Conservation (phyloP, 2,797 vertebrate genomes). For the Diplodus puntazzo region DNA sequence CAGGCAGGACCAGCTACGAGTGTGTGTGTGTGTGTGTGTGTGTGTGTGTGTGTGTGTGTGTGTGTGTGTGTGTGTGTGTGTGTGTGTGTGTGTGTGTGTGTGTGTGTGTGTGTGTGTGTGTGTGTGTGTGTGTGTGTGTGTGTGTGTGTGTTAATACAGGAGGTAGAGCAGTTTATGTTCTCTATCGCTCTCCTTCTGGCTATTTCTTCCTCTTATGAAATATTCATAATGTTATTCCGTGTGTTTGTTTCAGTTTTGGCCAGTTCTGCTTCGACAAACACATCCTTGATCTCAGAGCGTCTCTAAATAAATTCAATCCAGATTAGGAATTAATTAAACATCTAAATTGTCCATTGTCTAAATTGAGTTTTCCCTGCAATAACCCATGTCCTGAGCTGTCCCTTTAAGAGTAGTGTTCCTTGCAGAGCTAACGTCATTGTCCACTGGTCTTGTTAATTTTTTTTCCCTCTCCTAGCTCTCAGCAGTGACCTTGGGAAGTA, state of each 20-base stretch:
- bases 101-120: too few species aligned
- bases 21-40: constrained; percentile 18
- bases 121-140: too few species aligned
- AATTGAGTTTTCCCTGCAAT: constrained; percentile 25
- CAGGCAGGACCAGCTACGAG: constrained; percentile 18
- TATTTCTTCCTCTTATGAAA: constrained; percentile 52
- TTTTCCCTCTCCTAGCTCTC: constrained; percentile 59
- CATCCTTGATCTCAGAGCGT: constrained; percentile 7
- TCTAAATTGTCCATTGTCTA: constrained; percentile 6
- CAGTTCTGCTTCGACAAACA: constrained; percentile 29
- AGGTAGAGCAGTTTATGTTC: constrained; percentile 38
- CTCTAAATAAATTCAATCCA: constrained; percentile 2
- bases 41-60: not conserved
- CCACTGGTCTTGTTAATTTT: constrained; percentile 76
- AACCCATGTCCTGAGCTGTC: constrained; percentile 41
- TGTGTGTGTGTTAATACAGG: constrained; percentile 6
- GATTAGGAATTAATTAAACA: constrained; percentile 19
- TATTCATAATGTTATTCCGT: constrained; percentile 40
- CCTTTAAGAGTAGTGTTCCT: constrained; percentile 75
- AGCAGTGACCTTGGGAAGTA: constrained; percentile 79
- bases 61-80: too few species aligned
- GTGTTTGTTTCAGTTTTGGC: constrained; percentile 22
- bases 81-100: too few species aligned
- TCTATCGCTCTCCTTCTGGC: constrained; percentile 28
- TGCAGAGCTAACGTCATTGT: constrained; percentile 76